phyloP scores from a whole-genome alignment of 2,888 invertebrate genomes.

The Ochlodes sylvanus region DNA sequence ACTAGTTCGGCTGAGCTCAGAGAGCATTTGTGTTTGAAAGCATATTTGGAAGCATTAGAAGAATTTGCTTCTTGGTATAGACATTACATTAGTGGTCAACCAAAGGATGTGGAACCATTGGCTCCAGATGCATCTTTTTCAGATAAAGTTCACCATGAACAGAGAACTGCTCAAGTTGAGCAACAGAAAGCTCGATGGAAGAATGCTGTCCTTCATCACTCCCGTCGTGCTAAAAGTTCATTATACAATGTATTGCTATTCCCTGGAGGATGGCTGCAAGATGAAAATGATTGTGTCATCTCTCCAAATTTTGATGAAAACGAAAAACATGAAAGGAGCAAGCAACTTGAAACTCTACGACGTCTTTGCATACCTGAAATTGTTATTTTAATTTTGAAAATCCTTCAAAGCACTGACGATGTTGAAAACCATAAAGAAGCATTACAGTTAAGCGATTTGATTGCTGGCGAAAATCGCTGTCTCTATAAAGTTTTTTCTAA shows the following conservation, averaged over 20 bases:
- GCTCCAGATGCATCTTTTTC: conserved; percentile 89
- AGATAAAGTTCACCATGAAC: conserved; percentile 95
- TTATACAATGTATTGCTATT: conserved; percentile 95
- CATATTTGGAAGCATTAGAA: conserved; percentile 94
- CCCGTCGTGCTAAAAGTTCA: conserved; percentile 90
- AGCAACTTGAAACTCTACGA: conserved; percentile 90
- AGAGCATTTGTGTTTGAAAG: conserved; percentile 94
- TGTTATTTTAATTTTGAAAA: conserved; percentile 90
- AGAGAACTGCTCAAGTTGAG: conserved; percentile 91
- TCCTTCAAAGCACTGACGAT: conserved; percentile 90
- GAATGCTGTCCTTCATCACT: conserved; percentile 88
- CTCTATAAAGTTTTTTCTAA: conserved; percentile 93
- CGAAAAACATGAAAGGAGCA: conserved; percentile 82
- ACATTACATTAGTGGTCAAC: conserved; percentile 92
- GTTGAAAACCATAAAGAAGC: conserved; percentile 89
- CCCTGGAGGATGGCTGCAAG: conserved; percentile 96
- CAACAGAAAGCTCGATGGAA: conserved; percentile 92
- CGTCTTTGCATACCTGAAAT: conserved; percentile 94
- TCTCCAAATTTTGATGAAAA: conserved; percentile 74
- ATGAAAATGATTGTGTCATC: conserved; percentile 84
- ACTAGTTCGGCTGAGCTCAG: conserved; percentile 82
- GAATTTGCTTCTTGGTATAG: conserved; percentile 96
- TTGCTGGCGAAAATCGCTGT: conserved; percentile 91
- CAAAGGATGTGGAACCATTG: conserved; percentile 87
- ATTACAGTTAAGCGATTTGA: conserved; percentile 89